Evolutionary conservation across 2,888 invertebrate genomes (phyloP).

Genomic region (Melanostoma mellinum): DNA sequence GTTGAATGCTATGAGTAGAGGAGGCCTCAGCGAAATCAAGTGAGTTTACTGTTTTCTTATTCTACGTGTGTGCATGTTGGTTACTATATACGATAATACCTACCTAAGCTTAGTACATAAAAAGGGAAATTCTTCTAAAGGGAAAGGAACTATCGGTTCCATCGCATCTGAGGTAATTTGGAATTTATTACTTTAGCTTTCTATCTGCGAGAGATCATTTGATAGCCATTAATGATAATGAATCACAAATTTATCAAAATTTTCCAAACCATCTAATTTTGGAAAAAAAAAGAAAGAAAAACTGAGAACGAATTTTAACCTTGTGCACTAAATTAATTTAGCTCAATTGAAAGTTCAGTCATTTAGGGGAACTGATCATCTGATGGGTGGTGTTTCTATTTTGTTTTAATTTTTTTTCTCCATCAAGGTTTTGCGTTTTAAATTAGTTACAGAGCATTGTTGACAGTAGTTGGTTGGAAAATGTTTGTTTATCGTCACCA

Average conservation of each 20-base stretch:
- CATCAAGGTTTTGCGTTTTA: conserved; percentile 21
- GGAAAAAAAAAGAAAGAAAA: background rate
- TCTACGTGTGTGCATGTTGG: conserved; percentile 8
- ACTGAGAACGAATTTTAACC: background rate
- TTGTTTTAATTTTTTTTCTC: background rate
- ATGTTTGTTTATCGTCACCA: conserved; percentile 42
- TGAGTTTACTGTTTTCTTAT: conserved; percentile 40
- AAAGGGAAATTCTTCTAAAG: conserved; percentile 29
- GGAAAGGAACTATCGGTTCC: conserved; percentile 30
- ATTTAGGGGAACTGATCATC: no score
- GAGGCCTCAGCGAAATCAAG: conserved; percentile 58
- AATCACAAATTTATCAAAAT: conserved; percentile 23
- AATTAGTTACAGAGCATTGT: background rate
- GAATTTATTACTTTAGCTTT: conserved; percentile 37
- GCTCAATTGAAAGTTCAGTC: no score
- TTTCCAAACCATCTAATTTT: background rate
- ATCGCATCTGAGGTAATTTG: conserved; percentile 27
- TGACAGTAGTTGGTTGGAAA: conserved; percentile 20
- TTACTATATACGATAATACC: background rate
- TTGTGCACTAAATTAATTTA: no score
- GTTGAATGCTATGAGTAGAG: conserved; percentile 29
- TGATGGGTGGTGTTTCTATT: no score
- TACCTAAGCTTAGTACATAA: background rate
- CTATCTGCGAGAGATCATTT: conserved; percentile 3
- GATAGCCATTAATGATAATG: conserved; percentile 21